Base-by-base conservation (phyloP, 2,797 vertebrate species). In the Myripristis jacobus region DNA sequence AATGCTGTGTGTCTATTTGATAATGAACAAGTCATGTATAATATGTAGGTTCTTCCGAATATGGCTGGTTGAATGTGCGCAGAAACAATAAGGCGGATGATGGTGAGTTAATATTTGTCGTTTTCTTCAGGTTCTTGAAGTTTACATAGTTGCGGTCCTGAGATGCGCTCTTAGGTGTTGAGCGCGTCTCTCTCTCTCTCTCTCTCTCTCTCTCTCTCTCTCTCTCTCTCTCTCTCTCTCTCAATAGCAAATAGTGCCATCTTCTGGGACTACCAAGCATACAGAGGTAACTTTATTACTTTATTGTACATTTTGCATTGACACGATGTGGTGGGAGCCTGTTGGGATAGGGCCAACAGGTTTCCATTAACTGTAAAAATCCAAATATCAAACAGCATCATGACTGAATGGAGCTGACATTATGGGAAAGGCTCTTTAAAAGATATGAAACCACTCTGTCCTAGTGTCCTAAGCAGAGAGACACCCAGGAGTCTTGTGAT, bases 161-260 rank as follows among this genome's bases (percentile, higher is more conserved):
- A 18, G 24, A 3, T 53, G 25, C 12, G 25, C 51, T 53, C 15
- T 3, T 6, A 12, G 24, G 16, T 10, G 48, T 19, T 12, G 11
- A 8, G 48, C 12, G 48, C 48, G 51, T 25, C 25, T 51, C 0
- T 18, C 7, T 3, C 51, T 7, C 24, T 47, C 44, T 47, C 44
- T 44, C 13, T 44, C 43, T 44, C 43, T 44, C 43, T 44, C 43
- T 47, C 44, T 47, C 44, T 47, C 44, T 47, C 18, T 44, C 41
- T 44, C 18, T 44, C 43, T 44, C 8, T 31, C 18, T 43, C 15
- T 22, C 51, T 36, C 25, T 51, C 22, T 24, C 4, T 43, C 48
- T 47, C 46, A 25, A 41, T 0, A 52, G 21, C 41, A 73, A 87
- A 88, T 10, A 83, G 78, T 71, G 77, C 82, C 85, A 86, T 78